Evolutionary conservation across 2,797 vertebrate species (phyloP), one percentile per base, ranked within the genome.

Genomic region (Coluber constrictor): DNA sequence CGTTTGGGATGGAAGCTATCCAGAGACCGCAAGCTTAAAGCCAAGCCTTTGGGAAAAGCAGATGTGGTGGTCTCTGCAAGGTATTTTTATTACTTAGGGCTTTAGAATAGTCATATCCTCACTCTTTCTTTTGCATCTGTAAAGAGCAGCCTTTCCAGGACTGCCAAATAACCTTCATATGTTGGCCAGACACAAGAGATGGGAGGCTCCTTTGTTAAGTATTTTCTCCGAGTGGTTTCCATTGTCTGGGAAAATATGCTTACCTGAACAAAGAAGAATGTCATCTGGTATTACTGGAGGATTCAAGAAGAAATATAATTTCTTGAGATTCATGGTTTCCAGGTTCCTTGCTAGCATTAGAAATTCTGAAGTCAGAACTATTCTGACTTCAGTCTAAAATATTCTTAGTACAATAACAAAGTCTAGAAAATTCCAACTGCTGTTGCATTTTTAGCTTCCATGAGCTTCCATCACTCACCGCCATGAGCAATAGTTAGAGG

Each of bases 1-100:
- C 91, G 90, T 96, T 95, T 90, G 90, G 79, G 91, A 94, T 96
- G 95, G 96, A 97, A 96, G 94, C 79, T 95, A 94, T 96, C 96
- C 96, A 97, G 95, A 95, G 94, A 91, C 94, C 95, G 94, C 7
- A n/a, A 94, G 89, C 93, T 91, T 0, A 0, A 89, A 97, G 94
- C 90, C 0, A 93, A 95, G 11, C 92, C 61, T 11, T 94, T 89
- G 91, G 91, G 94, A 94, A 83, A 96, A 93, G 92, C 27, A 94
- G 92, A 92, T 1, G 0, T 0, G 63, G 94, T 91, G 95, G 90
- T 94, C 94, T 94, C 47, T 83, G 61, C 92, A 2, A 94, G 54
- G 94, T 89, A 92, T 27, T 0, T 5, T 83, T 0, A 0, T 86
- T 70, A 37, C n/a, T 60, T 57, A 89, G 88, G 27, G 11, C 0